A percentile compares a stretch with the other conserved stretches of the same genome.
Conservation (phyloP, 53 echinoderm and acorn worm genomes). For the Temnopleurus reevesii region DNA sequence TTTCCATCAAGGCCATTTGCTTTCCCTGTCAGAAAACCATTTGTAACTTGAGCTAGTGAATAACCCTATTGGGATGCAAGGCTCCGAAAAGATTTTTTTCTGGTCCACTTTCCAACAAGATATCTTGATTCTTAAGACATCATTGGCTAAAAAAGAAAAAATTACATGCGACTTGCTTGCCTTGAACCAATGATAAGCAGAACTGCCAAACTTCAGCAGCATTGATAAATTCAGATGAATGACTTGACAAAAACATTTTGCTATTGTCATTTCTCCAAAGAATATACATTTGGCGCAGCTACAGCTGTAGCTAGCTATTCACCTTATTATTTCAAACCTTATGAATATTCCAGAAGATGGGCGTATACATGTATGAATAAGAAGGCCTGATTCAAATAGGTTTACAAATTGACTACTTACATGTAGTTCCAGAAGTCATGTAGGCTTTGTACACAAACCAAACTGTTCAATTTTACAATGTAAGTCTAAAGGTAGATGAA, state of each 20-base stretch:
- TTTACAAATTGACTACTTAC: too few relatives aligned
- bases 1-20: neutral
- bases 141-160: neutral
- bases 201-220: too few relatives aligned
- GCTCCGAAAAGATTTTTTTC: neutral
- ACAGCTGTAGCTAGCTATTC: neutral
- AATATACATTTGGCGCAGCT: neutral
- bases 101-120: neutral
- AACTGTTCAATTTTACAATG: too few relatives aligned
- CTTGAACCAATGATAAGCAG: neutral
- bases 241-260: neutral
- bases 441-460: too few relatives aligned
- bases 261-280: neutral
- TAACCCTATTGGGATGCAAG: neutral
- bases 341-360: too few relatives aligned
- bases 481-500: too few relatives aligned
- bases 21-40: neutral
- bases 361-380: too few relatives aligned
- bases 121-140: neutral
- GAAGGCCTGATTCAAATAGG: too few relatives aligned
- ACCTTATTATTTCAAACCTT: neutral
- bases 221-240: too few relatives aligned
- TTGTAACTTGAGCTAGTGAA: neutral
- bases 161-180: neutral
- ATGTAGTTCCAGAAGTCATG: too few relatives aligned